Evolutionary conservation across 2,888 invertebrate species (phyloP), one percentile per base, ranked within the genome.

Genomic region (Dexiosoma caninum): DNA sequence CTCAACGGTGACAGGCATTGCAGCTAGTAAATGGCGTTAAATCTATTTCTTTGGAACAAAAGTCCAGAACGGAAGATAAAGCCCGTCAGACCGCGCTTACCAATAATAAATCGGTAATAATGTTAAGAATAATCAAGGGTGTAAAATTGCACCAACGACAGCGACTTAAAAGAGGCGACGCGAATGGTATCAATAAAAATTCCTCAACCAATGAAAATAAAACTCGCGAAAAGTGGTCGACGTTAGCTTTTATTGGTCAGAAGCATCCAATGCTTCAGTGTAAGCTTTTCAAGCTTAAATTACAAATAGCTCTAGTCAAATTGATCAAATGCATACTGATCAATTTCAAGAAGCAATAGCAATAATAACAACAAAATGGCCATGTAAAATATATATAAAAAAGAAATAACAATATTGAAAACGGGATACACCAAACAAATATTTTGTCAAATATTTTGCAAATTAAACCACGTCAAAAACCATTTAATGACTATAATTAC

Each of bases 401-500:
- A 10, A 14, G n/a, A 32, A 60, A 30, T 9, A 35, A 30, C 30
- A 7, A 16, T 12, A 42, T n/a, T 42, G 8, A 30, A 51, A 44
- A 32, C 7, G 5, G 44, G 23, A 51, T 21, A 49, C 4, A 40
- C 9, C 4, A 37, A 30, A n/a, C 14, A 10, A 44, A 44, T 27
- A 21, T 49, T 32, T 16, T 19, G 60, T 8, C 30, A 16, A 19
- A 4, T 44, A 46, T 23, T 51, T 27, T 27, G 27, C 27, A 27
- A 27, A 5, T 27, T 27, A 27, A 27, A 70, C 27, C 70, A 79
- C 76, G 83, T 64, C 60, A 81, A 82, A 74, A 55, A 53, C 84
- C 84, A 83, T 79, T 81, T 83, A 85, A 87, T 71, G 78, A 85
- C 84, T 86, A 84, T 84, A 85, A 87, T 86, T 86, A 87, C 84